phyloP scores from a whole-genome alignment of 2,888 invertebrate genomes.

The Amaurobius ferox region DNA sequence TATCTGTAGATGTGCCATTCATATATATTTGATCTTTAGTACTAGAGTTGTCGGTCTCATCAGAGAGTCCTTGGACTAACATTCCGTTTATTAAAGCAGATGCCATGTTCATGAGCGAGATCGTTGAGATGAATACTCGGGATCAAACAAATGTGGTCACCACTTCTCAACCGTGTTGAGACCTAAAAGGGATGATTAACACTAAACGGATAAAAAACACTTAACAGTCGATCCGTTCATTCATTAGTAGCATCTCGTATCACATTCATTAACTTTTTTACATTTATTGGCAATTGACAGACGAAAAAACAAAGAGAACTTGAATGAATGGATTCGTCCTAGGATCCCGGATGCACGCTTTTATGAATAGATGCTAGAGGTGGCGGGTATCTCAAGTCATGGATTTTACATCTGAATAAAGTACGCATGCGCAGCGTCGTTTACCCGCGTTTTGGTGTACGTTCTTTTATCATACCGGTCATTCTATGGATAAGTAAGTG shows the following conservation, averaged over 20 bases:
- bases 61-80: slow-evolving; percentile 52
- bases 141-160: slow-evolving; percentile 20
- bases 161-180: slow-evolving; percentile 16
- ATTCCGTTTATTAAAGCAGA: slow-evolving; percentile 58
- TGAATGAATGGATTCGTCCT: slow-evolving; percentile 20
- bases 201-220: background rate
- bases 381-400: slow-evolving; percentile 38
- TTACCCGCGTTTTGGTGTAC: background rate
- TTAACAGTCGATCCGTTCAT: background rate
- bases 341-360: slow-evolving; percentile 68
- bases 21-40: slow-evolving; percentile 61
- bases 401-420: background rate
- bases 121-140: slow-evolving; percentile 23
- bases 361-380: slow-evolving; percentile 27
- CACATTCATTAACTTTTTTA: slow-evolving; percentile 21
- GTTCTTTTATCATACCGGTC: no score
- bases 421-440: slow-evolving; percentile 26
- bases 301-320: slow-evolving; percentile 62
- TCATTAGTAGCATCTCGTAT: slow-evolving; percentile 6
- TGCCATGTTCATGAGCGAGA: slow-evolving; percentile 45
- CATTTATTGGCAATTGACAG: slow-evolving; percentile 32
- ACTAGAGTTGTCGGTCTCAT: slow-evolving; percentile 65
- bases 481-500: no score
- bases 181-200: background rate
- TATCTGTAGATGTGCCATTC: slow-evolving; percentile 68